Evolutionary conservation across 92 coral and sea anemone species (phyloP).

Genomic region (Bergia puertoricense): DNA sequence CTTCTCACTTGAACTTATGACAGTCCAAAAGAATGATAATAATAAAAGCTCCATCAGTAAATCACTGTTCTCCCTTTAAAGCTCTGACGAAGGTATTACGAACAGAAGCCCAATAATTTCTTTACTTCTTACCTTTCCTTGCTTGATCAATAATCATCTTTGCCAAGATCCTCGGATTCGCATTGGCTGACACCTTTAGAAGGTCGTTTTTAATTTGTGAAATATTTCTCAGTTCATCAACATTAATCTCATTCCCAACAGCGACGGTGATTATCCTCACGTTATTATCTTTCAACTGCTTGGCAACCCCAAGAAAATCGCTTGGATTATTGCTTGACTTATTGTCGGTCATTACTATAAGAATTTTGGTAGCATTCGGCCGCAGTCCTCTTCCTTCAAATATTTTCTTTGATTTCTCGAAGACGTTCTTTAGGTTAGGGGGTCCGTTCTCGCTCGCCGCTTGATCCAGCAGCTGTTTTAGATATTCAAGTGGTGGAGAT

Average conservation of each 20-base stretch:
- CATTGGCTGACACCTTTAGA: conserved; percentile 34
- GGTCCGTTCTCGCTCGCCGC: conserved; percentile 16
- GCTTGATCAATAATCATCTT: conserved; percentile 53
- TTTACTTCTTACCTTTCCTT: conserved; percentile 43
- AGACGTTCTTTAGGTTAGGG: conserved; percentile 59
- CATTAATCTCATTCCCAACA: conserved; percentile 60
- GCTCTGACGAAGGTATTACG: too few relatives aligned
- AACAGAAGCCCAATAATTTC: neutral
- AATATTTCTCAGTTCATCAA: conserved; percentile 43
- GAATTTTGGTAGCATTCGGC: conserved; percentile 69
- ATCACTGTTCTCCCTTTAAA: too few relatives aligned
- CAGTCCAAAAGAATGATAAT: too few relatives aligned
- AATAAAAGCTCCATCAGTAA: too few relatives aligned
- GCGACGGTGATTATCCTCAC: conserved; percentile 68
- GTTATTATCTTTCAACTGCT: conserved; percentile 54
- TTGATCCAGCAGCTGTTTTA: conserved; percentile 37
- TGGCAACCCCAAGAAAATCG: conserved; percentile 52
- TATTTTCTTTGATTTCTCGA: conserved; percentile 55
- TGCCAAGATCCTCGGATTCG: conserved; percentile 59
- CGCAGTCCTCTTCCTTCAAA: conserved; percentile 70
- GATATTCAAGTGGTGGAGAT: conserved; percentile 15
- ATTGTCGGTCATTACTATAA: conserved; percentile 52
- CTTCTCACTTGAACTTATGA: too few relatives aligned
- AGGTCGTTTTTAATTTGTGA: conserved; percentile 47
- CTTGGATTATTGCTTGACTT: conserved; percentile 25